Conservation (phyloP, 2,797 vertebrate species). For the Neostethus bicornis region DNA sequence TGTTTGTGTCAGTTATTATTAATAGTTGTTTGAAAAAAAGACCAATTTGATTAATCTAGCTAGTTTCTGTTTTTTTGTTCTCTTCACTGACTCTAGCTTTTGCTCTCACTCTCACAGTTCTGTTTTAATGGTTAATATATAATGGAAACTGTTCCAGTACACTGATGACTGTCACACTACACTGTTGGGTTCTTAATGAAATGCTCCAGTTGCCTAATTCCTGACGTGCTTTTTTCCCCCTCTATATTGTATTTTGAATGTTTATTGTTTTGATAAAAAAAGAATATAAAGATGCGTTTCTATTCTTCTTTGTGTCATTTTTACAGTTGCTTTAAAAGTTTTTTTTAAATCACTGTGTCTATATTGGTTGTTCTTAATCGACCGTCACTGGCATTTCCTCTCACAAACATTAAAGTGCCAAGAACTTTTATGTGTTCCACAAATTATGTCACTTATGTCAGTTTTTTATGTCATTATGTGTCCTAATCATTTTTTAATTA, state of each 20-base stretch:
- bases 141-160: constrained; percentile 53
- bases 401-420: constrained; percentile 19
- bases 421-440: constrained; percentile 13
- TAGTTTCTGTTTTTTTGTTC: constrained; percentile 25
- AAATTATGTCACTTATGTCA: constrained; percentile 9
- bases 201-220: constrained; percentile 63
- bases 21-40: constrained; percentile 31
- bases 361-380: constrained; percentile 14
- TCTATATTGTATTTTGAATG: constrained; percentile 67
- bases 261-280: constrained; percentile 67
- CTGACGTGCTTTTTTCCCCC: constrained; percentile 60
- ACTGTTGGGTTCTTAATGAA: constrained; percentile 57
- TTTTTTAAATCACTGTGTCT: constrained; percentile 25
- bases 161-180: constrained; percentile 57
- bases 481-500: constrained; percentile 16
- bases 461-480: constrained; percentile 28
- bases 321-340: constrained; percentile 30
- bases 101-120: constrained; percentile 48
- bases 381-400: no score
- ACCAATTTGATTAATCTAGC: constrained; percentile 29
- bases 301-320: constrained; percentile 37
- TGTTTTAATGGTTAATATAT: constrained; percentile 61
- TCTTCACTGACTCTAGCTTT: constrained; percentile 45
- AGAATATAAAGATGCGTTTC: constrained; percentile 17
- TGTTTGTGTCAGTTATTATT: constrained; percentile 34